A percentile compares a stretch with the other conserved stretches of the same genome.
phyloP scores from a whole-genome alignment of 2,113 vertebrate species.

The Cheilinus undulatus region DNA sequence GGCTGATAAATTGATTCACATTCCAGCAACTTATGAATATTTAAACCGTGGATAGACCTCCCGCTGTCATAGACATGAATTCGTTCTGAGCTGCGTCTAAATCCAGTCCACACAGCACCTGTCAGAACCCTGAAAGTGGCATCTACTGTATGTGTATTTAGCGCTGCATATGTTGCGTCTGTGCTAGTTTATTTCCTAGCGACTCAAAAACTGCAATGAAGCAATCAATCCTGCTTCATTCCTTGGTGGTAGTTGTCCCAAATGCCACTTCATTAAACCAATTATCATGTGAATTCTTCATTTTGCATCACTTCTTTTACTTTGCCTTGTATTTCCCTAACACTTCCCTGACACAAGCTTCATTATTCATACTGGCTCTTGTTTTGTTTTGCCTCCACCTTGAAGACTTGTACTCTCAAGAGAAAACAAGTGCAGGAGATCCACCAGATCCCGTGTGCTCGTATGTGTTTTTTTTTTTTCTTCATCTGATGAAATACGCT shows the following conservation, averaged over 20 bases:
- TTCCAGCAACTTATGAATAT: too few relatives aligned
- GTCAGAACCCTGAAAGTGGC: too few relatives aligned
- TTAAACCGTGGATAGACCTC: too few relatives aligned
- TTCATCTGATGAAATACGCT: slow-evolving; percentile 71
- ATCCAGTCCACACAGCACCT: too few relatives aligned
- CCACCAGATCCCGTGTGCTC: slow-evolving; percentile 36
- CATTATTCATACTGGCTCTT: slow-evolving; percentile 76
- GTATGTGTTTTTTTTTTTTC: slow-evolving; percentile 16
- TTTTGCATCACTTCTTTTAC: slow-evolving; percentile 49
- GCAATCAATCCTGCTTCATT: slow-evolving; percentile 6
- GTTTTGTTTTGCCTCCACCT: slow-evolving; percentile 68
- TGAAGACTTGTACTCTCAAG: slow-evolving; percentile 74
- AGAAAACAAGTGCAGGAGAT: slow-evolving; percentile 65
- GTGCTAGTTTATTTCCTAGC: not conserved
- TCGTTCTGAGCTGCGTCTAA: too few relatives aligned
- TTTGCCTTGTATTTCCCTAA: slow-evolving; percentile 37
- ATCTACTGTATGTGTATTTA: too few relatives aligned
- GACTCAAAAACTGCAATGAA: slow-evolving; percentile 20
- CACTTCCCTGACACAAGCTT: slow-evolving; percentile 67
- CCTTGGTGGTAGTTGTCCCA: slow-evolving; percentile 31
- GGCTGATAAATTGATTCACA: too few relatives aligned
- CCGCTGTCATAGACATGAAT: too few relatives aligned
- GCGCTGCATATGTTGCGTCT: not conserved
- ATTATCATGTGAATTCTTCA: slow-evolving; percentile 60
- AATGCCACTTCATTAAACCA: slow-evolving; percentile 61